These are phyloP conservation scores for Phylloscopus collybita DNA, from an alignment of 2,797 vertebrate genomes.

Conservation along the genomic window DNA sequence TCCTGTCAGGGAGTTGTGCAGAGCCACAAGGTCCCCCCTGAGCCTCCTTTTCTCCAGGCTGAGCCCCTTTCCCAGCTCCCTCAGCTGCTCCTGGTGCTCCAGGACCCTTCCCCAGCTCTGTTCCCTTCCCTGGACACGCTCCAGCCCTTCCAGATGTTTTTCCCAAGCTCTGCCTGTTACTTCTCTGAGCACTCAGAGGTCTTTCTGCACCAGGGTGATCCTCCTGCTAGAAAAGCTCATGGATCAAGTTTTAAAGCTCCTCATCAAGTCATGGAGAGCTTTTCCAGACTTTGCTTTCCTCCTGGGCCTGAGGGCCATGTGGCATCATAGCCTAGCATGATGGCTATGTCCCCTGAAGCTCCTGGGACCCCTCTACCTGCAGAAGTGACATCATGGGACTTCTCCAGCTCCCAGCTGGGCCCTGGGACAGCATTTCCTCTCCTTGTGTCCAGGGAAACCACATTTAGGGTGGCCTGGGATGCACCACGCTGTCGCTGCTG, in stretches of 20 bases:
- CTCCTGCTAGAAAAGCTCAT: not conserved
- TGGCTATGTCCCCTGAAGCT: not conserved
- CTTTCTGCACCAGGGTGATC: not conserved
- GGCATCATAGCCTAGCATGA: fast-evolving
- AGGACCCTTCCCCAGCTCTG: fast-evolving
- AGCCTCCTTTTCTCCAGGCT: not conserved
- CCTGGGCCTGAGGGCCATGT: not conserved
- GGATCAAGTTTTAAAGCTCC: not conserved
- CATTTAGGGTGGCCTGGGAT: not conserved
- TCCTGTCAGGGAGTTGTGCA: not conserved
- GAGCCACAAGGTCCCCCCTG: not conserved
- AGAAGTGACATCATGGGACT: not conserved
- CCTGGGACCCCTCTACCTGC: not conserved
- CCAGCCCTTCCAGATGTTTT: not conserved
- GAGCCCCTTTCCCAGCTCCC: not conserved
- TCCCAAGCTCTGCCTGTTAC: not conserved
- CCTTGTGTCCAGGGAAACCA: not conserved
- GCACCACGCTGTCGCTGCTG: not conserved
- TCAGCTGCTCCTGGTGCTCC: fast-evolving
- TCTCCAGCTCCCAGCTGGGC: not conserved
- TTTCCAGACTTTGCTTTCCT: not conserved
- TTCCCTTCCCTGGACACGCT: not conserved
- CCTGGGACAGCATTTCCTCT: fast-evolving
- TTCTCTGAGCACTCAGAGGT: not conserved
- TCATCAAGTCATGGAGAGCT: not conserved